Evolutionary conservation across 2,888 invertebrate species (phyloP).

Genomic region (Zeuzera pyrina): DNA sequence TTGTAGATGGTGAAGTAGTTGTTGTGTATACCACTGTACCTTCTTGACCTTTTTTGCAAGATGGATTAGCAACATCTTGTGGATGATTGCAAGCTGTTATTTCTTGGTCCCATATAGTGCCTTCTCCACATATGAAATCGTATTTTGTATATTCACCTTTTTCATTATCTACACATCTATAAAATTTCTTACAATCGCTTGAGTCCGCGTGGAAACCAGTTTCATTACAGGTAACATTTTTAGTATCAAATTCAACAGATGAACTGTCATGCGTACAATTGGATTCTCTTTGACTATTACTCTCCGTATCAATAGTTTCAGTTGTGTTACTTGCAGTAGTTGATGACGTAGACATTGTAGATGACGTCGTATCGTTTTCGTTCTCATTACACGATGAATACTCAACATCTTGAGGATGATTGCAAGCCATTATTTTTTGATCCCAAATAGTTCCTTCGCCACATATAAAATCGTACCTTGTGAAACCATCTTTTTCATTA

Average conservation of each 20-base stretch:
- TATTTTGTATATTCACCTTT: slow-evolving; percentile 46
- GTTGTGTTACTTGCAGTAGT: slow-evolving; percentile 8
- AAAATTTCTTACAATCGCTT: slow-evolving; percentile 80
- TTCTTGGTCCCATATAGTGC: slow-evolving; percentile 80
- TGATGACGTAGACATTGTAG: slow-evolving; percentile 18
- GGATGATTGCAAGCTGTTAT: slow-evolving; percentile 59
- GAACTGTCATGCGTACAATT: too few relatives aligned
- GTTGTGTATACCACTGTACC: slow-evolving; percentile 16
- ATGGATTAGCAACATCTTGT: slow-evolving; percentile 45
- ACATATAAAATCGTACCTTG: slow-evolving; percentile 67
- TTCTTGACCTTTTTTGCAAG: slow-evolving; percentile 39
- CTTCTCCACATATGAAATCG: slow-evolving; percentile 69
- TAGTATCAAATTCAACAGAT: too few relatives aligned
- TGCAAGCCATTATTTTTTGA: slow-evolving; percentile 60
- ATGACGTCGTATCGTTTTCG: slow-evolving; percentile 16
- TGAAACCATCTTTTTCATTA: slow-evolving; percentile 40
- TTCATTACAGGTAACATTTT: too few relatives aligned
- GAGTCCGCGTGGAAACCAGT: too few relatives aligned
- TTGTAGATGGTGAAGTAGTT: slow-evolving; percentile 17
- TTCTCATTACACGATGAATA: slow-evolving; percentile 41
- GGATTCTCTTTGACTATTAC: too few relatives aligned
- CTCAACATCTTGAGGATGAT: slow-evolving; percentile 54
- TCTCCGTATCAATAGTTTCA: too few relatives aligned
- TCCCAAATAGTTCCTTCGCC: slow-evolving; percentile 79
- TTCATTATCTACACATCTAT: slow-evolving; percentile 71